Conservation (phyloP, 2,113 vertebrate species). For the Corydoras maculifer region DNA sequence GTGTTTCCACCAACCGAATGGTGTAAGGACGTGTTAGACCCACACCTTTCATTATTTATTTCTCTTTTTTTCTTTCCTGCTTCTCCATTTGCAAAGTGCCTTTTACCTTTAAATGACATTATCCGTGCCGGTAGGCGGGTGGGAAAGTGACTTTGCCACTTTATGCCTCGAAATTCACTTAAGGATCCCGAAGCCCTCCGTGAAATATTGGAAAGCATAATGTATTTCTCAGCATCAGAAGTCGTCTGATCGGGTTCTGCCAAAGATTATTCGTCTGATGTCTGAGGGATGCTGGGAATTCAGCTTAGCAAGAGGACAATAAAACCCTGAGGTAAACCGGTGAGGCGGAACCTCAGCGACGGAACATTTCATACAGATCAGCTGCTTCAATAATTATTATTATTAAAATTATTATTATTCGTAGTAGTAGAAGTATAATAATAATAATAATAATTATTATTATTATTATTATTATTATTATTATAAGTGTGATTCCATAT, state of each 20-base stretch:
- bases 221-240: slow-evolving; percentile 26
- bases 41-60: not conserved
- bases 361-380: no score
- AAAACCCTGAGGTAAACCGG: not conserved
- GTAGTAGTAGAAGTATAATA: no score
- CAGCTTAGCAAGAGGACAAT: slow-evolving; percentile 21
- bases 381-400: no score
- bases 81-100: slow-evolving; percentile 33
- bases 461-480: no score
- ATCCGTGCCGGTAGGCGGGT: slow-evolving; percentile 17
- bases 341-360: not conserved
- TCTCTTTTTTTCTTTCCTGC: slow-evolving; percentile 11
- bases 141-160: slow-evolving; percentile 27
- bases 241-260: slow-evolving; percentile 20
- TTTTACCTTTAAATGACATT: slow-evolving; percentile 42
- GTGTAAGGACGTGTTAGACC: slow-evolving; percentile 18
- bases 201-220: slow-evolving; percentile 30
- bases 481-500: no score
- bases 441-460: no score
- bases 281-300: slow-evolving; percentile 33
- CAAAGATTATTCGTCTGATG: slow-evolving; percentile 37
- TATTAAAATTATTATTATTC: no score
- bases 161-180: slow-evolving; percentile 34
- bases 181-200: slow-evolving; percentile 15
- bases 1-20: slow-evolving; percentile 5